phyloP scores from a whole-genome alignment of 2,888 invertebrate genomes.

The Drosophila differens region DNA sequence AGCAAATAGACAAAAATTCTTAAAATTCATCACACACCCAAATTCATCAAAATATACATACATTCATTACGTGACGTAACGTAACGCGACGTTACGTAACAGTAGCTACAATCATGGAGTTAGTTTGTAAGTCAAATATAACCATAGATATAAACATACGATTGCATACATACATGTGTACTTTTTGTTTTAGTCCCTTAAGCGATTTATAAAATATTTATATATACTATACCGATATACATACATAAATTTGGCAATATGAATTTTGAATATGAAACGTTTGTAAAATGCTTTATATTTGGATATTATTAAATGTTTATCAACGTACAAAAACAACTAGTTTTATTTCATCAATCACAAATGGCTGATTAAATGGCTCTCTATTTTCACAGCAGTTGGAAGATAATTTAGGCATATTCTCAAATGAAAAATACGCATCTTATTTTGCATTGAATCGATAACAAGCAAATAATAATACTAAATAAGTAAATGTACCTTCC shows the following conservation, averaged over 20 bases:
- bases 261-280: slow-evolving; percentile 64
- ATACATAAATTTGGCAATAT: slow-evolving; percentile 64
- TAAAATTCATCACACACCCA: slow-evolving; percentile 9
- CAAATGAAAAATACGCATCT: background rate
- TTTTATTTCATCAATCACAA: slow-evolving; percentile 5
- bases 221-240: slow-evolving; percentile 35
- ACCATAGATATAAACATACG: slow-evolving; percentile 13
- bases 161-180: slow-evolving; percentile 16
- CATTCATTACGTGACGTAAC: slow-evolving; percentile 13
- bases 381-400: background rate
- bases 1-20: background rate
- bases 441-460: background rate
- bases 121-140: slow-evolving; percentile 24
- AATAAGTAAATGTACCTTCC: background rate
- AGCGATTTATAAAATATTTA: slow-evolving; percentile 51
- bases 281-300: slow-evolving; percentile 79
- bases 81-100: slow-evolving; percentile 6
- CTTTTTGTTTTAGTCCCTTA: slow-evolving; percentile 46
- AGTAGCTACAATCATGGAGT: slow-evolving; percentile 18
- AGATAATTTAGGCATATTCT: background rate
- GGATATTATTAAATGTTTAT: slow-evolving; percentile 76
- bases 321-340: slow-evolving; percentile 32
- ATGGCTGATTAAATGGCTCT: background rate
- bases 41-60: slow-evolving; percentile 16
- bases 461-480: background rate